Evolutionary conservation across 35 echinoderm and acorn worm species (phyloP), one percentile per base, ranked within the genome.

Genomic region (Apostichopus japonicus): DNA sequence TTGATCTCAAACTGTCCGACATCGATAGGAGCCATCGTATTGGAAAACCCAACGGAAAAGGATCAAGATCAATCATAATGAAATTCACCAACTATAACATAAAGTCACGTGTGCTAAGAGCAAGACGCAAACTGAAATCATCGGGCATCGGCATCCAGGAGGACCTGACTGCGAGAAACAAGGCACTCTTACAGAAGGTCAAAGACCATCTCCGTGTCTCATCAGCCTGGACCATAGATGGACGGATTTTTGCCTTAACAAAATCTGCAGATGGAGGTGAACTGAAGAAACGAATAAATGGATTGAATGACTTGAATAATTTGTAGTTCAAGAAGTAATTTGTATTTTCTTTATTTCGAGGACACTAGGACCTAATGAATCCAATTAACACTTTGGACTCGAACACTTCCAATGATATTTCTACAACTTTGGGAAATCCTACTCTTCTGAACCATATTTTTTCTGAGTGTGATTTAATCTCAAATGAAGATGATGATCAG

Each of bases 21-120:
- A 81, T 92, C 58, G 76, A 92, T 53, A 77, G 90, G 15, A 92
- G 90, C 77, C 90, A 80, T 21, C 75, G 90, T 5, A 58, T 92
- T 16, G 77, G 90, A 6, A 92, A 82, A 54, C 16, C 23, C 13
- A 79, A 81, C 80, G 54, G 11, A 23, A 79, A 81, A 51, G 54
- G 76, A 59, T 44, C 11, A 27, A 23, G 77, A 25, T 55, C 76
- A 52, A 92, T 79, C 53, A 92, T 92, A 16, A 70, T 92, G 27
- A 92, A 80, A 55, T 55, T 92, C 52, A 59, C 75, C 16, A 79
- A 17, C 15, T 92, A 92, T 62, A 72, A 72, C 70, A 72, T 72
- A 16, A 16, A 22, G n/a, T 72, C 15, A 17, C 70, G 17, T 22
- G n/a, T 72, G 15, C 14, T 72, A 16, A 63, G 77, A n/a, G 19